A percentile compares a stretch with the other conserved stretches of the same genome.
phyloP scores from a whole-genome alignment of 2,888 invertebrate species.

The Prenolepis imparis region DNA sequence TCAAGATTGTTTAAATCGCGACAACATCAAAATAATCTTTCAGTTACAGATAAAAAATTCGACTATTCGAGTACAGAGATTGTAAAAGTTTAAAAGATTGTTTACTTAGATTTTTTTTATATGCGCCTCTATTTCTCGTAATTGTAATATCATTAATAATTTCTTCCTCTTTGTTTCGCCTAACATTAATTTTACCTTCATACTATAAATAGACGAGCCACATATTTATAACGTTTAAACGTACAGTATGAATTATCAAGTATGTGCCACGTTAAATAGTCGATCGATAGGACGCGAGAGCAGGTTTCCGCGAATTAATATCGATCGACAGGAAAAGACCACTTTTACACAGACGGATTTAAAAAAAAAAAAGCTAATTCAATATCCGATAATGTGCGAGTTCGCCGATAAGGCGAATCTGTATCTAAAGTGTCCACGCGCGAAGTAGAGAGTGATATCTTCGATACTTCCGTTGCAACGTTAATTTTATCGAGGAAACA shows the following conservation, averaged over 20 bases:
- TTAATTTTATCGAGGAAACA: neutral
- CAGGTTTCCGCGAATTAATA: constrained; percentile 50
- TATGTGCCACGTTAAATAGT: constrained; percentile 39
- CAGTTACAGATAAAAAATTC: neutral
- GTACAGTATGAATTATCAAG: neutral
- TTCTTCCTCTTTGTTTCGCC: neutral
- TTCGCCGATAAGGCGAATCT: constrained; percentile 28
- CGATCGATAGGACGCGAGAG: constrained; percentile 25
- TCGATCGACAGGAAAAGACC: constrained; percentile 26
- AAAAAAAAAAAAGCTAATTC: constrained; percentile 44
- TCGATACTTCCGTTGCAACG: constrained; percentile 7
- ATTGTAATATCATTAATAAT: neutral
- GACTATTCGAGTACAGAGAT: neutral
- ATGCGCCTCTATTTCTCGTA: neutral
- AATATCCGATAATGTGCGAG: constrained; percentile 51
- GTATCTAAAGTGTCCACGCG: constrained; percentile 36
- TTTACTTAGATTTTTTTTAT: neutral
- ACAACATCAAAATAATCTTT: neutral
- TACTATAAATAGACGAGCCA: neutral
- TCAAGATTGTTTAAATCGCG: neutral
- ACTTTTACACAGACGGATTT: neutral
- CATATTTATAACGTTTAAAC: neutral
- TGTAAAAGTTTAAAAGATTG: neutral
- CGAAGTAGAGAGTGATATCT: constrained; percentile 36
- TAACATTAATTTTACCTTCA: neutral